Percentiles rank a stretch among this genome's conserved stretches.
These are phyloP conservation scores for Empidonax alnorum DNA, from an alignment of 2,113 vertebrate species.

Conservation along the genomic window DNA sequence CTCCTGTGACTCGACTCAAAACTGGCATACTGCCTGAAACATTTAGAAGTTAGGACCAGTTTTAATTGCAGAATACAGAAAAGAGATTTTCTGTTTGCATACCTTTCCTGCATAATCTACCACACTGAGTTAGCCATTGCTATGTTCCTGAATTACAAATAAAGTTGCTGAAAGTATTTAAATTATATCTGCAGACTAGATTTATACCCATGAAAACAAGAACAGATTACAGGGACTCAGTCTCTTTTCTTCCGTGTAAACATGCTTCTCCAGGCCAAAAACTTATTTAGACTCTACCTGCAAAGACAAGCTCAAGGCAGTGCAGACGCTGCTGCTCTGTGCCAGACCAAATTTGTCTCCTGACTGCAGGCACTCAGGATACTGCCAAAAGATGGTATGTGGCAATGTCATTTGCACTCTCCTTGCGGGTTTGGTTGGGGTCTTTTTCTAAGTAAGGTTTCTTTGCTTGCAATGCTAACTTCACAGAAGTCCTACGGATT, in stretches of 20 bases:
- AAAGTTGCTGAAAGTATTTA: not conserved
- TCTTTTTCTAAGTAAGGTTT: not conserved
- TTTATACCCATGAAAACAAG: not conserved
- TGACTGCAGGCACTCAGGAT: not conserved
- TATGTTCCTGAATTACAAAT: not conserved
- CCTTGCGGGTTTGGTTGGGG: not conserved
- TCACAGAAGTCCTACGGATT: not conserved
- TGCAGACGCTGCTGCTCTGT: not conserved
- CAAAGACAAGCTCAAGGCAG: not conserved
- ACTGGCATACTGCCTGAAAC: not conserved
- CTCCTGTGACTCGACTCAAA: not conserved
- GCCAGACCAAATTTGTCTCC: not conserved
- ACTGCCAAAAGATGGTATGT: not conserved
- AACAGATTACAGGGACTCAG: not conserved
- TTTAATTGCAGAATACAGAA: not conserved
- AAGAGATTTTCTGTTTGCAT: not conserved
- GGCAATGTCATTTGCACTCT: not conserved
- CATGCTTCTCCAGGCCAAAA: not conserved
- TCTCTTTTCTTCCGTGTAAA: not conserved
- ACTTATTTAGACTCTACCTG: not conserved
- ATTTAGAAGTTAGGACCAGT: not conserved
- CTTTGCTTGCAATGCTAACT: not conserved
- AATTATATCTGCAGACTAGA: not conserved
- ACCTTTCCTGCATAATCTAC: not conserved
- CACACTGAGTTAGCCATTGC: not conserved